A percentile compares a stretch with the other conserved stretches of the same genome.
These are phyloP conservation scores for Trilocha varians DNA, from an alignment of 2,888 invertebrate species.

Conservation along the genomic window DNA sequence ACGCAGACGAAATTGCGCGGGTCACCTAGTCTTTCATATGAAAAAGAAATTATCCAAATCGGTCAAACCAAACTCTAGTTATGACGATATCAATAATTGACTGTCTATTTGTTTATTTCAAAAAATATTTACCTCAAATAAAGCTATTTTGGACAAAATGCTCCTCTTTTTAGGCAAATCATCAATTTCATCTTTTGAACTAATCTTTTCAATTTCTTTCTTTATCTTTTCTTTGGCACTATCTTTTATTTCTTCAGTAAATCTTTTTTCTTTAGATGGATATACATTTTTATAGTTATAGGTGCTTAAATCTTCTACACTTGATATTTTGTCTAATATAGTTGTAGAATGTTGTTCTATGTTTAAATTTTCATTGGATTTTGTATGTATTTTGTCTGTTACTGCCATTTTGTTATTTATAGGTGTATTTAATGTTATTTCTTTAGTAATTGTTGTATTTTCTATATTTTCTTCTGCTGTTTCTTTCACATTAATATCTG, in stretches of 20 bases:
- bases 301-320: not conserved
- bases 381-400: not conserved
- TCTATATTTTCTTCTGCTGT: not conserved
- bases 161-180: conserved; percentile 36
- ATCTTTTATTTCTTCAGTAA: not conserved
- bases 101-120: too few species aligned
- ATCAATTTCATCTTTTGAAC: conserved; percentile 16
- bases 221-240: conserved; percentile 23
- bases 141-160: conserved; percentile 48
- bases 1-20: too few species aligned
- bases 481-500: too few species aligned
- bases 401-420: not conserved
- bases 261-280: not conserved
- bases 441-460: too few species aligned
- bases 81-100: too few species aligned
- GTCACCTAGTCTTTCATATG: too few species aligned
- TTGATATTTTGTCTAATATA: not conserved
- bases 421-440: not conserved
- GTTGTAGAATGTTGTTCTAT: too few species aligned
- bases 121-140: conserved; percentile 50
- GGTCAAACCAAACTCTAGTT: too few species aligned
- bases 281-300: not conserved
- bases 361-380: not conserved
- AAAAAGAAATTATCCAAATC: too few species aligned
- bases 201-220: conserved; percentile 11